Conservation (phyloP, 2,113 vertebrate genomes). For the Callocephalon fimbriatum region DNA sequence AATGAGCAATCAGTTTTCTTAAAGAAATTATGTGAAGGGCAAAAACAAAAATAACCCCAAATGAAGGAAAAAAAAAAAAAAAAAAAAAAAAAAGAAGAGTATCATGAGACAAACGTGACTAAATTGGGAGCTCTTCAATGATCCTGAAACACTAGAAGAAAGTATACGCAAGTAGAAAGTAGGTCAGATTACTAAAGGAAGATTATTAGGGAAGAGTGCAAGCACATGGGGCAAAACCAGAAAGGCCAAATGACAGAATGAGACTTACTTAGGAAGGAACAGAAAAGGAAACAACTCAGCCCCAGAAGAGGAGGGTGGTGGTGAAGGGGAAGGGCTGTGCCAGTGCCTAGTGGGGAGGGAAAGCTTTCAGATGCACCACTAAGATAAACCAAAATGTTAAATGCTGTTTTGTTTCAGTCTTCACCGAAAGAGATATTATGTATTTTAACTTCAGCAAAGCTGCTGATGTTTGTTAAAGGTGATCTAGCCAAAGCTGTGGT, state of each 20-base stretch:
- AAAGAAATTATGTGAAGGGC: no score
- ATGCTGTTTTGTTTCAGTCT: background rate
- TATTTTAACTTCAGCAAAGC: background rate
- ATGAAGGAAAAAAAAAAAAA: background rate
- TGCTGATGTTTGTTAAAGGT: background rate
- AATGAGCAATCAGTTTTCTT: no score
- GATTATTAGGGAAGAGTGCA: constrained; percentile 17
- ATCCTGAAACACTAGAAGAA: constrained; percentile 54
- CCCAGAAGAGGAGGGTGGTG: background rate
- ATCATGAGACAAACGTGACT: background rate
- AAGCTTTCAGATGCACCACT: background rate
- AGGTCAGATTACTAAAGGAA: constrained; percentile 44
- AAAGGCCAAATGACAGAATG: background rate
- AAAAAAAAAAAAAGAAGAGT: background rate
- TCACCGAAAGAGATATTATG: background rate
- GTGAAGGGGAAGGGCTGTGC: background rate
- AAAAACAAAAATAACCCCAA: no score
- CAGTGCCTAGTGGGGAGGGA: fast-evolving
- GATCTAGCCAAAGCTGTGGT: background rate
- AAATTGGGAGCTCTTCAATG: background rate
- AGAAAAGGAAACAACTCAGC: background rate
- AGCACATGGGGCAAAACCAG: constrained; percentile 12
- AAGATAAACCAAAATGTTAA: background rate
- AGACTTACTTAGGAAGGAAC: background rate
- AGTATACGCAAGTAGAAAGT: constrained; percentile 12